Percentiles rank a stretch among this genome's conserved stretches.
Conservation (phyloP, 2,888 invertebrate genomes). For the Drosophila neotestacea region DNA sequence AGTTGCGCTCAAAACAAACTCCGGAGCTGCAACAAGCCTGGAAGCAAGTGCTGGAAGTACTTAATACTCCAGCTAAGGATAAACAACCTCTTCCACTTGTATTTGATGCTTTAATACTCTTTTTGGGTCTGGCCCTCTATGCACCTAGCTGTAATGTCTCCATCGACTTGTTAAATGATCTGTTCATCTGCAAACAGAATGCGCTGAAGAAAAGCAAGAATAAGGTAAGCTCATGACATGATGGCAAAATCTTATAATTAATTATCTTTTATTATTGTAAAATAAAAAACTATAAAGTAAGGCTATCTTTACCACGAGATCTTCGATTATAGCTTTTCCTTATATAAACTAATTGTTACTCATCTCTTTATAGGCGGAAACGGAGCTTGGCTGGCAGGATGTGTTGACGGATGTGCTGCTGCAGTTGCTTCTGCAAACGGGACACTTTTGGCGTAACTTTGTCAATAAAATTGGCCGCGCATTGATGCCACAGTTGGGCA, state of each 20-base stretch:
- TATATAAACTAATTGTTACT: no score
- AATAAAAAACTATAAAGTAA: no score
- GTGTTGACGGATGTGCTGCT: conserved; percentile 65
- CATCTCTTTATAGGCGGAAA: neutral
- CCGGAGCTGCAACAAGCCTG: conserved; percentile 26
- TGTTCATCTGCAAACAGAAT: conserved; percentile 49
- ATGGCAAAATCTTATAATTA: no score
- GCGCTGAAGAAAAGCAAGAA: conserved; percentile 27
- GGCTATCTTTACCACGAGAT: no score
- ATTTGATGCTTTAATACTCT: conserved; percentile 57
- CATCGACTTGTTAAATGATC: conserved; percentile 38
- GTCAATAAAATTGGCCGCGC: conserved; percentile 31
- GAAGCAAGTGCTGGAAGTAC: conserved; percentile 15
- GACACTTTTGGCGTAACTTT: conserved; percentile 55
- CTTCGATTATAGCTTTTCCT: no score
- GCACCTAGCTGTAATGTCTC: conserved; percentile 18
- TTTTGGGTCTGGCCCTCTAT: conserved; percentile 41
- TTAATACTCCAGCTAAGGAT: neutral
- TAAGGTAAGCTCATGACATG: neutral
- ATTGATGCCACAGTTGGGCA: conserved; percentile 40
- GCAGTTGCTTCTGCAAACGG: conserved; percentile 51
- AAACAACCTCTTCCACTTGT: neutral
- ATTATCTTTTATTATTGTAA: no score
- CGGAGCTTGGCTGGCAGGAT: conserved; percentile 55
- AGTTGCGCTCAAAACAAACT: conserved; percentile 34